Base-by-base conservation (phyloP, 1,140 invertebrate species). In the Cephus cinctus region DNA sequence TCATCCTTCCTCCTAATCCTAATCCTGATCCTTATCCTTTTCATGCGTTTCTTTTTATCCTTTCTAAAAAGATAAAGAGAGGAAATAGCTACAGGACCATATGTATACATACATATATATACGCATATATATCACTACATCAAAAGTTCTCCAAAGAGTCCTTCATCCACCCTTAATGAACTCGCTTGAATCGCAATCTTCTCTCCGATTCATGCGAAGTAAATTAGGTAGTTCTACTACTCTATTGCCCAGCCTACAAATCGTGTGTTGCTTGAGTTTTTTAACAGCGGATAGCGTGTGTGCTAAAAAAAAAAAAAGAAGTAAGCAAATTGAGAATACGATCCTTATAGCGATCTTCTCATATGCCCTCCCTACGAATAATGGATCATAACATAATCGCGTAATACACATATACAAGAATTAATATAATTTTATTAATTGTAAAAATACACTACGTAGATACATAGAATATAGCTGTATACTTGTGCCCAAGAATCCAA, bases 221-320 rank as follows among this genome's bases (percentile, higher is more conserved):
- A n/a, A n/a, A n/a, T n/a, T n/a, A n/a, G n/a, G 9, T 40, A 5
- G 9, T 64, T 55, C 52, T 68, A 67, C 61, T 65, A n/a, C 60
- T 52, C 51, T 62, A 61, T 50, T 67, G 53, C 54, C 52, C 45
- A 67, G 50, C 55, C 52, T 66, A 56, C 48, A 56, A n/a, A 46
- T 60, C 52, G 67, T 70, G 69, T 68, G 65, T 61, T 63, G 68
- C 69, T 71, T 72, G 54, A 62, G 47, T 59, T 67, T 65, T 71
- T 63, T 67, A 63, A 68, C 35, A 53, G 57, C 55, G 46, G 55
- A 56, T 64, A 66, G 49, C 59, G 50, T 65, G 59, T 65, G 56
- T 59, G 56, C 54, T 56, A 57, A 58, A 57, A 43, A 52, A 47
- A 56, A 49, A 31, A 25, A 52, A 32, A 47, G n/a, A 27, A 44